Evolutionary conservation across 1,140 invertebrate species (phyloP).

Genomic region (Drosophila pallidifrons): DNA sequence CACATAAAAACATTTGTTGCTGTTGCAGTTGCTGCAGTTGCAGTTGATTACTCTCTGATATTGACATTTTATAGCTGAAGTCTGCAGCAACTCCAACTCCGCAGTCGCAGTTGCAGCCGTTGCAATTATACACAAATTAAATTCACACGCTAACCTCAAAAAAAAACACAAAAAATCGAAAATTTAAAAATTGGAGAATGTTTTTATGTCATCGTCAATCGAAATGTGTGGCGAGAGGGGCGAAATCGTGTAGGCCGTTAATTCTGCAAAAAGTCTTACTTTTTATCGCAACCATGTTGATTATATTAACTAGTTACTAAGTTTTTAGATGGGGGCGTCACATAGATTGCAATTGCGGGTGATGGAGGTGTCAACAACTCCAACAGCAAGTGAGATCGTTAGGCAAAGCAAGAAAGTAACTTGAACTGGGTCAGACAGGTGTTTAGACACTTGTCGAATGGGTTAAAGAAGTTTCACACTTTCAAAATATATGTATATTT

Average conservation of each 20-base stretch:
- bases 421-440: constrained; percentile 5
- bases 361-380: constrained; percentile 11
- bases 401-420: background rate
- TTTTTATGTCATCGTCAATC: constrained; percentile 27
- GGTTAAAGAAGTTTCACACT: constrained; percentile 2
- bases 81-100: constrained; percentile 1
- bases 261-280: constrained; percentile 6
- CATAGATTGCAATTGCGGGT: constrained; percentile 37
- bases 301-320: constrained; percentile 41
- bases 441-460: constrained; percentile 4
- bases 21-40: constrained; percentile 18
- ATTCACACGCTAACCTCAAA: constrained; percentile 71
- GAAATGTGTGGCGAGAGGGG: constrained; percentile 60
- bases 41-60: constrained; percentile 71
- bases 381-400: background rate
- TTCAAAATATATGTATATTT: background rate
- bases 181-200: constrained; percentile 8
- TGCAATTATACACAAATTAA: constrained; percentile 79
- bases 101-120: constrained; percentile 42
- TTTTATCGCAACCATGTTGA: constrained; percentile 49
- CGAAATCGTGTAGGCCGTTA: background rate
- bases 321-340: constrained; percentile 6
- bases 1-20: constrained; percentile 47
- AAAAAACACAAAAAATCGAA: constrained; percentile 11
- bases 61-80: constrained; percentile 70